Conservation (phyloP, 2,888 invertebrate species). For the Lasius fuliginosus region DNA sequence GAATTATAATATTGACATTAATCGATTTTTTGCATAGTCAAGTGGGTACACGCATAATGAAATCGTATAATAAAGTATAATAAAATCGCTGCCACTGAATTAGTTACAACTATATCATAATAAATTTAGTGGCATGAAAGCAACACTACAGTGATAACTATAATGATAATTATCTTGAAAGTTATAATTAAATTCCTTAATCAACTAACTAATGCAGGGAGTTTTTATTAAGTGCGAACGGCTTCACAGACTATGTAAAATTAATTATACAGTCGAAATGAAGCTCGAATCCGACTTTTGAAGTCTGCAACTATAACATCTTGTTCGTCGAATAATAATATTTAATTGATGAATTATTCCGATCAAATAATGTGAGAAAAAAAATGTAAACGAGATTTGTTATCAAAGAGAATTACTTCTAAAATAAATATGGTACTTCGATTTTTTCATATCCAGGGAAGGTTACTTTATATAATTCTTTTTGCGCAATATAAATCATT, state of each 20-base stretch:
- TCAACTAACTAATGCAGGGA: conserved; percentile 9
- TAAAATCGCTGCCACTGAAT: conserved; percentile 19
- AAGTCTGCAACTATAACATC: neutral
- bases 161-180: conserved; percentile 7
- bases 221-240: neutral
- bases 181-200: conserved; percentile 21
- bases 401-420: no score
- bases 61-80: conserved; percentile 3
- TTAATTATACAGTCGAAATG: conserved; percentile 11
- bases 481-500: no score
- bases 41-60: neutral
- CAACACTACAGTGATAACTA: neutral
- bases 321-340: neutral
- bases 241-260: conserved; percentile 4
- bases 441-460: no score
- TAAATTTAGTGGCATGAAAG: neutral
- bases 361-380: conserved; percentile 1
- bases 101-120: conserved; percentile 3
- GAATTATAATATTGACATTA: neutral
- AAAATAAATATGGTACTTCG: no score
- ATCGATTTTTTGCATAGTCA: neutral
- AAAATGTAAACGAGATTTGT: neutral
- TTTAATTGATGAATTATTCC: neutral
- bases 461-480: no score
- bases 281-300: neutral